Evolutionary conservation across 2,888 invertebrate genomes (phyloP), one percentile per base, ranked within the genome.

Genomic region (Abrostola tripartita): DNA sequence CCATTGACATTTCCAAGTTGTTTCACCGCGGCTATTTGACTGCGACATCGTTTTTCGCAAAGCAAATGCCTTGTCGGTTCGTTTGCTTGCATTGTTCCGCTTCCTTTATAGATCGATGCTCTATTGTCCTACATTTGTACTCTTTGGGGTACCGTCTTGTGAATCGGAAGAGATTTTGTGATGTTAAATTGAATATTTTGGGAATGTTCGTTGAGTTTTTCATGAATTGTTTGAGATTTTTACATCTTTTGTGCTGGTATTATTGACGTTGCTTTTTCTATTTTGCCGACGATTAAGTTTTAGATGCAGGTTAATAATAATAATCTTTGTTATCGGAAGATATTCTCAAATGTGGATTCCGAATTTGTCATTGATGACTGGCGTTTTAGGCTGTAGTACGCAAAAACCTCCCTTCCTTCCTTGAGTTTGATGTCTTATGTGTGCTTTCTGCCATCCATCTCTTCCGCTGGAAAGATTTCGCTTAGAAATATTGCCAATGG

Each of bases 51-150:
- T 66, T 74, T 69, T 70, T 47, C 63, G 63, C 58, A 44, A 66
- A 70, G 65, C 68, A 68, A 72, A 58, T 62, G 65, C 37, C 66
- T 65, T 47, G 75, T 68, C 61, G 73, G 59, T 73, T 73, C 76
- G 78, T 78, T 78, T 71, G 68, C 35, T 67, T 14, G 65, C 61
- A 69, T 78, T 76, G 78, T 78, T 69, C 69, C 57, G 55, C 40
- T 62, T 56, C 61, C 67, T 65, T 73, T 64, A 65, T 65, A 69
- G 75, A 77, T 79, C 75, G 73, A 64, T 69, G 71, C 52, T 61
- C 77, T 67, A 68, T 79, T 79, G 79, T 75, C 66, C 79, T 62
- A 77, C 58, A 76, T 78, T 71, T 57, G 51, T 52, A 51, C 36
- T 35, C 36, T 7, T 65, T 73, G 54, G 61, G 61, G 64, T 40